Conservation (phyloP, 2,888 invertebrate genomes). For the Crossocerus cetratus region DNA sequence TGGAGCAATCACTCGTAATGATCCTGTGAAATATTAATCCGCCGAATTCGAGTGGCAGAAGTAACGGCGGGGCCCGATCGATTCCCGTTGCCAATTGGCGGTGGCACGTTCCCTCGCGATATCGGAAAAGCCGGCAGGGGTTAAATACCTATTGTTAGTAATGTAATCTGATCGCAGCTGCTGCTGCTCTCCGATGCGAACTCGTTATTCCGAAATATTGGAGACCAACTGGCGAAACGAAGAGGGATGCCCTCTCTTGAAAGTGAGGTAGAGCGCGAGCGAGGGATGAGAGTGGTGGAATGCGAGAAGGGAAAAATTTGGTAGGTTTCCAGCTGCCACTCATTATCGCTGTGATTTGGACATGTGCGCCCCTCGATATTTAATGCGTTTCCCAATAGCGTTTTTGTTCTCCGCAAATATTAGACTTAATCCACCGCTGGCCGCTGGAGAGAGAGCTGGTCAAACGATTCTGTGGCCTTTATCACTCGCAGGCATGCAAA, state of each 20-base stretch:
- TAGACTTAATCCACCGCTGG: neutral
- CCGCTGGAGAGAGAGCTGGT: neutral
- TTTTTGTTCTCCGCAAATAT: neutral
- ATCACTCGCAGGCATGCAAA: slow-evolving; percentile 47
- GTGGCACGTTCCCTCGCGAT: neutral
- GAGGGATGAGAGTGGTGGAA: too few species aligned
- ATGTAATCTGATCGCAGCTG: neutral
- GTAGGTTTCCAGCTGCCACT: too few species aligned
- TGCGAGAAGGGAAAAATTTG: too few species aligned
- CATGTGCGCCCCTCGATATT: too few species aligned
- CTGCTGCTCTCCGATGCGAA: too few species aligned
- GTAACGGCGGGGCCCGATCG: slow-evolving; percentile 12
- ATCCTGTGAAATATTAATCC: slow-evolving; percentile 22
- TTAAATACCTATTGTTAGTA: neutral
- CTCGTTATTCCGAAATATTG: too few species aligned
- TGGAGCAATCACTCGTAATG: neutral
- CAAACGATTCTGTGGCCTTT: slow-evolving; percentile 37
- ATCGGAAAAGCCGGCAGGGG: too few species aligned
- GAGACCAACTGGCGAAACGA: too few species aligned
- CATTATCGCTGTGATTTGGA: too few species aligned
- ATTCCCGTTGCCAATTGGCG: slow-evolving; percentile 7
- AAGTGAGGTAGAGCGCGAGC: too few species aligned
- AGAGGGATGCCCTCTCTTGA: too few species aligned
- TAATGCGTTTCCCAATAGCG: too few species aligned
- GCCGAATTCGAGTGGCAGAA: slow-evolving; percentile 11